Evolutionary conservation across 2,888 invertebrate species (phyloP), one percentile per base, ranked within the genome.

Genomic region (Ischnus inquisitorius): DNA sequence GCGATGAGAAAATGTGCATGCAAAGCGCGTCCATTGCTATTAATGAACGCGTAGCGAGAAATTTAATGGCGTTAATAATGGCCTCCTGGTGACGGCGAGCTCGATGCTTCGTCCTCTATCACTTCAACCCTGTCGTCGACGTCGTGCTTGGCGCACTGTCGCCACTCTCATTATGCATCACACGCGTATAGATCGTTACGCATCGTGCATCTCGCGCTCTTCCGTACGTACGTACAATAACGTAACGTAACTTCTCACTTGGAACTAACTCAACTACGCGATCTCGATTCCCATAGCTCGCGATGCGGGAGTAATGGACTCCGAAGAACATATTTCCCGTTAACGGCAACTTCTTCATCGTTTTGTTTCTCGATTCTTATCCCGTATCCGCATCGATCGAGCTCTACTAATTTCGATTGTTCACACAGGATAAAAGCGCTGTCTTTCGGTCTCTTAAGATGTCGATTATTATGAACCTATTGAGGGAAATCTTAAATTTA

Each of bases 111-210:
- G 46, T 46, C 46, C n/a, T 46, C 46, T 12, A n/a, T 46, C 64
- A 41, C 41, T 16, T 57, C 51, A 64, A 34, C 64, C 14, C 60
- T 65, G 28, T 54, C 68, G 51, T 68, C 77, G 67, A 34, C 60
- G 16, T 14, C 39, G 16, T 8, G 34, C 8, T 65, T n/a, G 65
- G 67, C 57, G 22, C 39, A 41, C 39, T 71, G 39, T 71, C 57
- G 77, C 54, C 51, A 57, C 51, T 79, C 72, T 82, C 78, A 71
- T 78, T 84, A 84, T 81, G 83, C 81, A 83, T 85, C 79, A 72
- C 85, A 62, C 71, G 57, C 71, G 34, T 54, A 46, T 46, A 16
- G 39, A 34, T 39, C 71, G 71, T 71, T 71, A 71, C 71, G 81
- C 75, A 64, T 54, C 34, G 67, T 69, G 68, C 62, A 43, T 74